Percentiles rank a stretch among this genome's conserved stretches.
phyloP scores from a whole-genome alignment of 2,113 vertebrate species.

The Bubo bubo region DNA sequence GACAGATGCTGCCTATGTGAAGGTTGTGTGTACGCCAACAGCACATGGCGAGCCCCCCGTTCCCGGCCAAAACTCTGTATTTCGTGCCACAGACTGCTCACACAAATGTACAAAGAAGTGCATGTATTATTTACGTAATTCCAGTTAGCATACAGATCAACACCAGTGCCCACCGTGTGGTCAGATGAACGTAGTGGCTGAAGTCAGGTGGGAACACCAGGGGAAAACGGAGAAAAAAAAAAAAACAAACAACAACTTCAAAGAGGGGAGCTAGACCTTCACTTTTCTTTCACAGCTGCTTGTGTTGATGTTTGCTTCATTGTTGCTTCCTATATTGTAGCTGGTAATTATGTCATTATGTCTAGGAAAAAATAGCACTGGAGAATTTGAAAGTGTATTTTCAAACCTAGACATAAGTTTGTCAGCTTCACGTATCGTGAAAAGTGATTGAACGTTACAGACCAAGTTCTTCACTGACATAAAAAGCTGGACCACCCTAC shows the following conservation, averaged over 20 bases:
- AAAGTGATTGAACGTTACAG: neutral
- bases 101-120: neutral
- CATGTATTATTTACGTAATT: neutral
- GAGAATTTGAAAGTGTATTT: neutral
- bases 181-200: neutral
- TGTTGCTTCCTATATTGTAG: neutral
- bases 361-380: slow-evolving; percentile 23
- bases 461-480: neutral
- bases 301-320: neutral
- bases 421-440: neutral
- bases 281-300: neutral
- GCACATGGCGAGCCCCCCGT: accelerated
- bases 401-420: neutral
- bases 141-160: neutral
- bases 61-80: neutral
- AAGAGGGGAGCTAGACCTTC: neutral
- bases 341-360: slow-evolving; percentile 34
- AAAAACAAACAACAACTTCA: neutral
- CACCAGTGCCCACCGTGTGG: neutral
- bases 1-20: neutral
- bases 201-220: neutral
- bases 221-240: neutral
- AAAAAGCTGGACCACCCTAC: neutral
- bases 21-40: neutral
- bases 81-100: neutral